Base-by-base conservation (phyloP, 2,113 vertebrate genomes). In the Castor canadensis region DNA sequence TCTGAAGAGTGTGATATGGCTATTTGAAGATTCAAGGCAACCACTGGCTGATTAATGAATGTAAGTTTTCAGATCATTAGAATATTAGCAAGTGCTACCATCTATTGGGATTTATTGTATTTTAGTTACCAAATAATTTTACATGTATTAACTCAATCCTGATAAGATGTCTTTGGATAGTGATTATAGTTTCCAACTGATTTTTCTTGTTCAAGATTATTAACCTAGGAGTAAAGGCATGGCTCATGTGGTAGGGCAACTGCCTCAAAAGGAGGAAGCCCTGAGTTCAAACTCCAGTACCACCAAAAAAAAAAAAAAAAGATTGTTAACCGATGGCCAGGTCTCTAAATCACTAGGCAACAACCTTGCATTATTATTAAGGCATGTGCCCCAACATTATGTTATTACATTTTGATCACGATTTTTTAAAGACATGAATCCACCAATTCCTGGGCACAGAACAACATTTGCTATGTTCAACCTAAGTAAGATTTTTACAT, bases 121-220 rank as follows among this genome's bases (percentile, higher is more conserved):
- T 96, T 89, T 26, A 75, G 4, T 79, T 91, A 83, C 45, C 49
- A 73, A 91, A 16, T 80, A 52, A 6, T 83, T 73, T 86, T 84
- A 77, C 9, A 45, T 64, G 16, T 87, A 52, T 45, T 73, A 94
- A 8, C 15, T 80, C 24, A 92, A n/a, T n/a, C 58, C 87, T 80
- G 81, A 91, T 67, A 40, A 73, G 58, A 62, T 87, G 17, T 71
- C 75, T 96, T 95, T 92, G 92, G 47, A 24, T 62, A 58, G 58
- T 87, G 87, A 69, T 16, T 79, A 81, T 20, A 12, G 28, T 75
- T 95, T 96, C 35, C 47, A 43, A 56, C 45, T 87, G 64, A 84
- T 32, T 88, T 93, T 80, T 76, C 58, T 81, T 85, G 64, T 12
- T 80, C 15, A 52, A 43, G 35, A 88, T 9, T 12, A 10, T 82